A percentile compares a stretch with the other conserved stretches of the same genome.
phyloP scores from a whole-genome alignment of 2,113 vertebrate genomes.

The Daphoenositta chrysoptera region DNA sequence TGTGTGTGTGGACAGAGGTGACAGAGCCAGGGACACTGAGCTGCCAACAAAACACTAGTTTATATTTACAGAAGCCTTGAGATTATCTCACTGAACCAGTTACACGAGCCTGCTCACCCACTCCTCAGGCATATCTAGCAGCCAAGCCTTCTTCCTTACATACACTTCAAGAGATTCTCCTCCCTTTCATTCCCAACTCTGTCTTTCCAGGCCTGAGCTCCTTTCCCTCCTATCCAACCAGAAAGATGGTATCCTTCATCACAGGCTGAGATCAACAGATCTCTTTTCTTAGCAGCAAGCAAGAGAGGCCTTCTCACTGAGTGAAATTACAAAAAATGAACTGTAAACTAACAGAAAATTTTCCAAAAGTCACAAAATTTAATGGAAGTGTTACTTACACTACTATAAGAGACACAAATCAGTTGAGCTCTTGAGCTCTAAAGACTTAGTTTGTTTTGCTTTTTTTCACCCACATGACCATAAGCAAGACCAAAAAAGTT shows the following conservation, averaged over 20 bases:
- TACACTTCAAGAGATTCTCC: background rate
- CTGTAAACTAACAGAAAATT: background rate
- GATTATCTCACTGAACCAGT: background rate
- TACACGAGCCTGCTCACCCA: background rate
- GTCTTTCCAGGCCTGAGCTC: background rate
- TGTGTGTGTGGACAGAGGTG: background rate
- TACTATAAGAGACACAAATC: background rate
- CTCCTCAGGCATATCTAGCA: background rate
- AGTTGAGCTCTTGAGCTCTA: background rate
- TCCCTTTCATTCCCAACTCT: background rate
- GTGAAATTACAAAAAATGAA: background rate
- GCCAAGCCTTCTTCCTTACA: background rate
- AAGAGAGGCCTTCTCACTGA: background rate
- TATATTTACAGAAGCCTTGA: background rate
- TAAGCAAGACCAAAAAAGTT: background rate
- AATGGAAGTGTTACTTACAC: background rate
- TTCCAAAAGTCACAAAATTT: background rate
- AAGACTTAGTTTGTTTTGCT: rapidly evolving
- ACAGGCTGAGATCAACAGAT: background rate
- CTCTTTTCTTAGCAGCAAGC: background rate
- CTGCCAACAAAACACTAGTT: background rate
- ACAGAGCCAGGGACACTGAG: background rate
- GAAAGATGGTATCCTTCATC: background rate
- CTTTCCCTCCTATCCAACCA: background rate
- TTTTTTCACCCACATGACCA: background rate